Conservation (phyloP, 1,140 invertebrate species). For the Metaphire vulgaris region DNA sequence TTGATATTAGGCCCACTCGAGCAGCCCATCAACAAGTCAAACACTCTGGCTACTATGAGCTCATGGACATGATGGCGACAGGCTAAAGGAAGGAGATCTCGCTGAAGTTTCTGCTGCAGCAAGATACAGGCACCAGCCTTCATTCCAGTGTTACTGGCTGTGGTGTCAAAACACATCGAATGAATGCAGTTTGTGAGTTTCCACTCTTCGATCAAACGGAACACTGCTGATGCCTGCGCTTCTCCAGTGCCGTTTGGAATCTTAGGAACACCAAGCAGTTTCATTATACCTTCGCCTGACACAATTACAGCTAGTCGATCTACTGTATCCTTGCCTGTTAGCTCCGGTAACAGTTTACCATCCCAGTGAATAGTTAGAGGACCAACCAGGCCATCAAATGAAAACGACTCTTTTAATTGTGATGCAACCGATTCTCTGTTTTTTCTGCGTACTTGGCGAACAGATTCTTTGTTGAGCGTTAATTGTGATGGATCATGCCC, state of each 20-base stretch:
- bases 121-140: neutral
- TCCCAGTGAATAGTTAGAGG: slow-evolving; percentile 4
- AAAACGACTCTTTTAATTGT: neutral
- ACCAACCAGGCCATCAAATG: neutral
- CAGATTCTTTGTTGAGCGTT: neutral
- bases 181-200: neutral
- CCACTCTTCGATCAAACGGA: slow-evolving; percentile 32
- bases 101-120: neutral
- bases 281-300: slow-evolving; percentile 33
- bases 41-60: neutral
- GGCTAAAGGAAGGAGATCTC: neutral
- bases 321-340: slow-evolving; percentile 29
- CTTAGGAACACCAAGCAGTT: slow-evolving; percentile 40
- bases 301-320: slow-evolving; percentile 42
- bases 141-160: neutral
- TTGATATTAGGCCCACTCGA: neutral
- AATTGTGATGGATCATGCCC: neutral
- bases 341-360: slow-evolving; percentile 40
- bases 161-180: slow-evolving; percentile 9
- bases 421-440: neutral
- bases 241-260: slow-evolving; percentile 34
- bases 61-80: slow-evolving; percentile 1
- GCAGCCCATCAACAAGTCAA: neutral
- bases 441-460: neutral
- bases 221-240: slow-evolving; percentile 35